phyloP scores from a whole-genome alignment of 2,113 vertebrate species.

The Cacatua alba region DNA sequence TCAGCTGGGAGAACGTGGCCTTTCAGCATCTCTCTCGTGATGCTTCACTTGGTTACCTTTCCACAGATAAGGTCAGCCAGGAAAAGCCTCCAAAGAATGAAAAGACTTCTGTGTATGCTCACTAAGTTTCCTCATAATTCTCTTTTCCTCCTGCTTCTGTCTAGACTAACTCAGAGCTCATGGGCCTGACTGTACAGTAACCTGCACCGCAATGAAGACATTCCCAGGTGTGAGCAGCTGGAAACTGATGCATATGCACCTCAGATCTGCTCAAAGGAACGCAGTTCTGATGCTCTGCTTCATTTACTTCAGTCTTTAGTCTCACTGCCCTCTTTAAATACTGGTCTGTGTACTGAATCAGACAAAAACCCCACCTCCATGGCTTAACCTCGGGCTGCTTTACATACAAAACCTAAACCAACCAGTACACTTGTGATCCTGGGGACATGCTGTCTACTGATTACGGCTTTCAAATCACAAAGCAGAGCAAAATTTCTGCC shows the following conservation, averaged over 20 bases:
- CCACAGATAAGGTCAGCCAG: background rate
- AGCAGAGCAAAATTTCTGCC: background rate
- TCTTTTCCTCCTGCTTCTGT: constrained; percentile 25
- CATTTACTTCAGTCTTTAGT: background rate
- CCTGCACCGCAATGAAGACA: background rate
- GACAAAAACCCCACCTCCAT: background rate
- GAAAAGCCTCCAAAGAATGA: background rate
- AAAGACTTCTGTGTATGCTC: background rate
- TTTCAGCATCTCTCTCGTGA: background rate
- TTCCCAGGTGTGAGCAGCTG: constrained; percentile 31
- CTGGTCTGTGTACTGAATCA: background rate
- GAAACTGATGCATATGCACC: constrained; percentile 4
- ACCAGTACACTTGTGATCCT: background rate
- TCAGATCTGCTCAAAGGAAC: background rate
- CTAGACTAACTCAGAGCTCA: constrained; percentile 58
- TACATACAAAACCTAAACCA: background rate
- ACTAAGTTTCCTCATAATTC: background rate
- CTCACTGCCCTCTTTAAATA: background rate
- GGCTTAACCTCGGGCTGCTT: constrained; percentile 9
- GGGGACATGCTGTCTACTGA: background rate
- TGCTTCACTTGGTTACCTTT: background rate
- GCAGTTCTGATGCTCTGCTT: background rate
- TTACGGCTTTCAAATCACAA: background rate
- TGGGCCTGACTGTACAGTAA: constrained; percentile 9
- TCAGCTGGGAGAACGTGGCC: background rate